These are phyloP conservation scores for Adelognathus sp. DNA, from an alignment of 2,888 invertebrate genomes.

Conservation along the genomic window DNA sequence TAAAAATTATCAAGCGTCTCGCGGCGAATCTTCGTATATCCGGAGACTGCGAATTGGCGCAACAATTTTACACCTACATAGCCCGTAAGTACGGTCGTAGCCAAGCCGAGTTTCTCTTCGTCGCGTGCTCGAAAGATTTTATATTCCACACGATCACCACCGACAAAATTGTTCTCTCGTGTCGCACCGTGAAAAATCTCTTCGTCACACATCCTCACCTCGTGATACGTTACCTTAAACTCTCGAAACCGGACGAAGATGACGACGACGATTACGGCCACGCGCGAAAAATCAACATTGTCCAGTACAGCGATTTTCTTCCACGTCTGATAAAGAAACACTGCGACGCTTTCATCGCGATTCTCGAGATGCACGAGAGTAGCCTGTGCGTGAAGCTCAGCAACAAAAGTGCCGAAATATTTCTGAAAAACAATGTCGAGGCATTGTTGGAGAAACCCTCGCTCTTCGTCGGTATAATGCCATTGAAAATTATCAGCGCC, in stretches of 20 bases:
- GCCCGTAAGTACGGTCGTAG: slow-evolving; percentile 61
- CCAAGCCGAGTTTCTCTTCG: slow-evolving; percentile 68
- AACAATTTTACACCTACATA: slow-evolving; percentile 69
- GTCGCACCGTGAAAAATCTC: slow-evolving; percentile 52
- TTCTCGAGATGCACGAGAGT: slow-evolving; percentile 58
- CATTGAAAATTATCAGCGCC: slow-evolving; percentile 62
- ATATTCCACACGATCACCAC: slow-evolving; percentile 57
- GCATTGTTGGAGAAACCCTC: slow-evolving; percentile 64
- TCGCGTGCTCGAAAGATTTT: slow-evolving; percentile 70
- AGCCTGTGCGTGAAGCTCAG: slow-evolving; percentile 60
- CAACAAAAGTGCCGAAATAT: slow-evolving; percentile 62
- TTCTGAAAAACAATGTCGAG: slow-evolving; percentile 68
- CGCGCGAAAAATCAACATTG: slow-evolving; percentile 49
- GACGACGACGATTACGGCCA: background rate
- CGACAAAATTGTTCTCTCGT: slow-evolving; percentile 57
- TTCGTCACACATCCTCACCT: slow-evolving; percentile 68
- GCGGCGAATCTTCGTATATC: slow-evolving; percentile 55
- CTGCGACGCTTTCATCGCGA: slow-evolving; percentile 64
- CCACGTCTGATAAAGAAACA: slow-evolving; percentile 67
- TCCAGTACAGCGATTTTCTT: slow-evolving; percentile 61
- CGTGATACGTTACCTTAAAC: slow-evolving; percentile 70
- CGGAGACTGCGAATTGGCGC: slow-evolving; percentile 60
- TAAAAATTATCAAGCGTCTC: slow-evolving; percentile 69
- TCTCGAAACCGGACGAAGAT: slow-evolving; percentile 39
- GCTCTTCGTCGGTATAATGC: slow-evolving; percentile 63